Evolutionary conservation across 2,113 vertebrate species (phyloP), one percentile per base, ranked within the genome.

Genomic region (Chelonoidis abingdonii): DNA sequence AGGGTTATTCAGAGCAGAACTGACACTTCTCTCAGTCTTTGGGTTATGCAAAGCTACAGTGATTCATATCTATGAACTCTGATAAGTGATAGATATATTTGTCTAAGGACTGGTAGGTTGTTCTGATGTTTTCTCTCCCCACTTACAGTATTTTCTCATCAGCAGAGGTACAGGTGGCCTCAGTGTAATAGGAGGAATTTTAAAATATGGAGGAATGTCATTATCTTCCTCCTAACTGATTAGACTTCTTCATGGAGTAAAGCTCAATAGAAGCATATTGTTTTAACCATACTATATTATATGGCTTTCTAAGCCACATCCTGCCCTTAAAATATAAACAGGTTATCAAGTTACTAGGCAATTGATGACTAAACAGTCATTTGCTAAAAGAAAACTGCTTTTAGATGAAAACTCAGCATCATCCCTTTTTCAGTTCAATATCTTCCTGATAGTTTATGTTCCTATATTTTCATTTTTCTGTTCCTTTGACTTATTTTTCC

Each of bases 1-100:
- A 59, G 27, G 0, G 5, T 8, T 10, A 78, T 56, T 38, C n/a
- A 62, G 1, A 8, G 1, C 13, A 31, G 38, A 87, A 13, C 3
- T 2, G 27, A 1, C 69, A 79, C 59, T 75, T 4, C 29, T 25
- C 4, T 2, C 27, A 1, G 5, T 76, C 65, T 17, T 24, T 41
- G 41, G 47, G 17, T 2, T 50, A 47, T 19, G 35, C 10, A 59
- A 9, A 22, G 35, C 12, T 1, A 21, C 1, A 22, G 21, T 52
- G 76, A 62, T 38, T 17, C 62, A 31, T n/a, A 65, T 35, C 13
- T 65, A 5, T 22, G 25, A 29, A 10, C 5, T 11, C 38, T 44
- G 24, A 16, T 44, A 44, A 44, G 21, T 24, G 72, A 76, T 25
- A 25, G 72, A 44, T 5, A 21, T 76, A n/a, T 44, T 76, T 65